Evolutionary conservation across 2,888 invertebrate species (phyloP).

Genomic region (Colostygia pectinataria): DNA sequence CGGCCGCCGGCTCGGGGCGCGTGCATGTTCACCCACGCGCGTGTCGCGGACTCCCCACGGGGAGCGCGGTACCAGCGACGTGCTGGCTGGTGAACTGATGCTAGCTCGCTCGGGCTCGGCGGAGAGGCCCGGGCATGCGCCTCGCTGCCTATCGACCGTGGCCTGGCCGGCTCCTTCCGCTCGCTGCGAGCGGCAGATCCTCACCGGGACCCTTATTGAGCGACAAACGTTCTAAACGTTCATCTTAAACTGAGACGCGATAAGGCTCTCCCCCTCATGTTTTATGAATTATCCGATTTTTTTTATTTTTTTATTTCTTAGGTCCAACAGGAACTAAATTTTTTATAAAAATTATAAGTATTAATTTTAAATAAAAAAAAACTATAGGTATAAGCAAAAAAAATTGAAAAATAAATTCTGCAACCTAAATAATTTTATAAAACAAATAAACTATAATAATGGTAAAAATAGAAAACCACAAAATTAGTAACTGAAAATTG

Average conservation of each 20-base stretch:
- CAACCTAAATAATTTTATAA: no score
- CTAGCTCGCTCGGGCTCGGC: conserved; percentile 35
- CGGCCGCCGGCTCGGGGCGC: conserved; percentile 59
- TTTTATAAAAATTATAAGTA: no score
- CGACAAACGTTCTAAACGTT: conserved; percentile 48
- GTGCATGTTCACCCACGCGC: conserved; percentile 60
- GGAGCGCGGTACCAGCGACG: conserved; percentile 69
- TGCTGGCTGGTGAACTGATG: conserved; percentile 70
- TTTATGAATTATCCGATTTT: conserved; percentile 44
- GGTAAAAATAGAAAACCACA: no score
- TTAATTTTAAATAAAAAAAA: no score
- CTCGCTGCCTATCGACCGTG: conserved; percentile 64
- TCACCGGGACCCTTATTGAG: conserved; percentile 60
- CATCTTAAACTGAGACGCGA: conserved; percentile 48
- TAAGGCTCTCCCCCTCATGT: conserved; percentile 48
- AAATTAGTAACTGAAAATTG: no score
- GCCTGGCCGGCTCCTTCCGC: conserved; percentile 57
- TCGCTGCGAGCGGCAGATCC: conserved; percentile 55
- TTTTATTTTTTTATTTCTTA: conserved; percentile 21
- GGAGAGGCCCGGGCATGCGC: conserved; percentile 65
- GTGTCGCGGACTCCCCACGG: conserved; percentile 48
- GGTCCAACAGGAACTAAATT: no score
- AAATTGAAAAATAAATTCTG: no score
- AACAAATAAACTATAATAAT: no score
- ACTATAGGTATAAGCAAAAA: no score